phyloP scores from a whole-genome alignment of 2,888 invertebrate genomes.

The Cantharis nigra region DNA sequence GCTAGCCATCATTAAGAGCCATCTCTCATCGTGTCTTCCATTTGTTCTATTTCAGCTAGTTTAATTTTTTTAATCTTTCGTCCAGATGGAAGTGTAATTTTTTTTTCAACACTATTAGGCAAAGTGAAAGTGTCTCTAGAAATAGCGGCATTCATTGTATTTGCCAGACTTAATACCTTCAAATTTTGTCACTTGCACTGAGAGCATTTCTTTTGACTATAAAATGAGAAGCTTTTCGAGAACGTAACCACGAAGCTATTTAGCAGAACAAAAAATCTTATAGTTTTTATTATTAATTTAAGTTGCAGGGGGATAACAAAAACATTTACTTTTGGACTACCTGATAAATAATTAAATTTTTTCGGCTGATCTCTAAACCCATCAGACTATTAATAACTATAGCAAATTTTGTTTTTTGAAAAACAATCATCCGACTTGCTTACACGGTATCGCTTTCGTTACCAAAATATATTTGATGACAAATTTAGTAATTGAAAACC shows the following conservation, averaged over 20 bases:
- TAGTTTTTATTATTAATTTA: neutral
- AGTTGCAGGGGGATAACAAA: neutral
- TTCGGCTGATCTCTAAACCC: neutral
- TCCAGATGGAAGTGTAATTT: too few relatives aligned
- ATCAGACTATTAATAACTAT: neutral
- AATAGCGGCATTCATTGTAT: too few relatives aligned
- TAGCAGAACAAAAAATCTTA: neutral
- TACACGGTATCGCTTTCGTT: neutral
- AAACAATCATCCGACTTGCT: neutral
- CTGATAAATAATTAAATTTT: neutral
- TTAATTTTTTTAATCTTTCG: too few relatives aligned
- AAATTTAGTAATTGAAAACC: neutral
- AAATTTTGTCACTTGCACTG: too few relatives aligned
- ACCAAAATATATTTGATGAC: neutral
- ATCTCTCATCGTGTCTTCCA: too few relatives aligned
- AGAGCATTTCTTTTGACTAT: neutral
- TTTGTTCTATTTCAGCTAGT: too few relatives aligned
- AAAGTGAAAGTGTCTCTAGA: too few relatives aligned
- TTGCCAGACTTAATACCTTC: too few relatives aligned
- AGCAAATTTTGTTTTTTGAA: neutral
- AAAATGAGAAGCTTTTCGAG: neutral
- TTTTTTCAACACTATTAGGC: too few relatives aligned
- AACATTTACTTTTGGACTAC: neutral
- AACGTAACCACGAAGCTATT: neutral
- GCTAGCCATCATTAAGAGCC: too few relatives aligned